Base-by-base conservation (phyloP, 2,888 invertebrate genomes). In the Dryococelus australis region DNA sequence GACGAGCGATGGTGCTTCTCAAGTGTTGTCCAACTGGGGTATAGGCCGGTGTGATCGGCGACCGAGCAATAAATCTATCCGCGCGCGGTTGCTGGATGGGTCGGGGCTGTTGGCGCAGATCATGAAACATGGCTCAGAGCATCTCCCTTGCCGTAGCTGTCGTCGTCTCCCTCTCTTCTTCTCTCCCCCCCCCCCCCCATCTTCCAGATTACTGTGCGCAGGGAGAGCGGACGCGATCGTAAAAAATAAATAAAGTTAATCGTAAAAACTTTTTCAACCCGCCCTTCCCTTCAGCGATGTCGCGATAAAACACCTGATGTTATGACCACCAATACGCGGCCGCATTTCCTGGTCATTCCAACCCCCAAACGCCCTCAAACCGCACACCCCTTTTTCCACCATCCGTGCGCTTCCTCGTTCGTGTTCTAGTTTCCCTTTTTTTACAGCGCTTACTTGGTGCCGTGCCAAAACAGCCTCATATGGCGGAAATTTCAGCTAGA, bases 191-290 rank as follows among this genome's bases (percentile, higher is more conserved):
- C n/a, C n/a, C n/a, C n/a, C n/a, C n/a, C n/a, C n/a, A n/a, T 65
- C 24, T 65, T 65, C 8, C 20, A 65, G 20, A 16, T 35, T 35
- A 35, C 20, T 20, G 65, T 65, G 2, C 65, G 65, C 24, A n/a
- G 65, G 65, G 1, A 65, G 65, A 1, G 65, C 20, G n/a, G 10
- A 24, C 65, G 65, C 65, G 65, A 65, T 65, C 65, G 65, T 65
- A 65, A 65, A 65, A 65, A 65, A 65, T n/a, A 65, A 65, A 65
- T 65, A 65, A 65, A 65, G 65, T 65, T 65, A n/a, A 65, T 65
- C 65, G n/a, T 65, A 65, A 65, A 65, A 65, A 65, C 65, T 65
- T 65, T 65, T 65, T 65, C 65, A 1, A n/a, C 0, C 65, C 65
- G 3, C 1, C 65, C 65, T 24, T 65, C 8, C 16, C 65, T 8